Evolutionary conservation across 2,888 invertebrate species (phyloP).

Genomic region (Drosophila prolongata): DNA sequence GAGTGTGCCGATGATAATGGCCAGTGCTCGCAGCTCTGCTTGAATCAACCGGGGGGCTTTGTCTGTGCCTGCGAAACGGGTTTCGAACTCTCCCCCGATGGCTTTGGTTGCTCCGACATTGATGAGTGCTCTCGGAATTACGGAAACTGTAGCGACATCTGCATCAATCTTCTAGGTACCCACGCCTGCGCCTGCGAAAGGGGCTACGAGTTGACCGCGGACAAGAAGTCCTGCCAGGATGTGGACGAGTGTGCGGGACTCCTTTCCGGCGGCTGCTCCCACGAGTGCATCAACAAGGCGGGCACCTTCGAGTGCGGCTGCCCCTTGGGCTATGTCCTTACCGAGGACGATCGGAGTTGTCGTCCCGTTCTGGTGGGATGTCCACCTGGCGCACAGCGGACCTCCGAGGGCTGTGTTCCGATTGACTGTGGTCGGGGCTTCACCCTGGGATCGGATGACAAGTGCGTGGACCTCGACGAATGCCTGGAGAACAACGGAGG

Average conservation of each 20-base stretch:
- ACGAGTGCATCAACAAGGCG: constrained; percentile 85
- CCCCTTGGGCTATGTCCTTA: constrained; percentile 85
- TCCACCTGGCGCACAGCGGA: constrained; percentile 73
- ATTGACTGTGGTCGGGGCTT: constrained; percentile 84
- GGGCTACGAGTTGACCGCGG: constrained; percentile 82
- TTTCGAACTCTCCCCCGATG: constrained; percentile 81
- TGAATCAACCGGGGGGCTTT: constrained; percentile 85
- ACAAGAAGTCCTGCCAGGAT: constrained; percentile 84
- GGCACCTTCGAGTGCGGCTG: constrained; percentile 87
- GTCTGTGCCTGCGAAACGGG: constrained; percentile 85
- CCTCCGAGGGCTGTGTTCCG: constrained; percentile 68
- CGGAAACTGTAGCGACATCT: constrained; percentile 86
- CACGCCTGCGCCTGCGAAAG: constrained; percentile 85
- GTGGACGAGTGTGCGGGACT: constrained; percentile 84
- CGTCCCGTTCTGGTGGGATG: constrained; percentile 72
- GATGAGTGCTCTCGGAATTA: constrained; percentile 86
- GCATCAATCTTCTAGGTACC: constrained; percentile 87
- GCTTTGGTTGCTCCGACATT: constrained; percentile 85
- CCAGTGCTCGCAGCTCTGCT: constrained; percentile 87
- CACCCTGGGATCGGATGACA: constrained; percentile 82
- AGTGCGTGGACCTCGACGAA: constrained; percentile 86
- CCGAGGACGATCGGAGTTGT: constrained; percentile 74
- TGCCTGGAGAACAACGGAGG: constrained; percentile 84
- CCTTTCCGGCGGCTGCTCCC: constrained; percentile 84
- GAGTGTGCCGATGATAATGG: constrained; percentile 85